A percentile compares a stretch with the other conserved stretches of the same genome.
phyloP scores from a whole-genome alignment of 2,888 invertebrate species.

The Drosophila mayaguana region DNA sequence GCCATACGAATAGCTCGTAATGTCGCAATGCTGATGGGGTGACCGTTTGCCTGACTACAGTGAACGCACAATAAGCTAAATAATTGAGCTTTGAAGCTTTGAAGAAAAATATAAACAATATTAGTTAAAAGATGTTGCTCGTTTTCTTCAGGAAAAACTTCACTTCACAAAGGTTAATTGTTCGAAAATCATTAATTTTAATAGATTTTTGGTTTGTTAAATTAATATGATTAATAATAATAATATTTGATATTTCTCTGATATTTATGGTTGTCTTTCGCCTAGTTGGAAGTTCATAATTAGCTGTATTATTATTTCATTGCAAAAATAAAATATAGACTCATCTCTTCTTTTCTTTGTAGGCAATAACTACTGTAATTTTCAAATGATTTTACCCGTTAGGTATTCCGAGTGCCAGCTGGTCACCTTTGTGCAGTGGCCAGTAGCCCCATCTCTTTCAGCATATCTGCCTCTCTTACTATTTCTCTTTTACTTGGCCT shows the following conservation, averaged over 20 bases:
- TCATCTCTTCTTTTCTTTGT: not conserved
- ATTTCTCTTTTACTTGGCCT: not conserved
- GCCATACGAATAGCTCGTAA: constrained; percentile 27
- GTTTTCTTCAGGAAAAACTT: no score
- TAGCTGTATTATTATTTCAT: no score
- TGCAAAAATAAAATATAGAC: no score
- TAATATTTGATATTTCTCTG: no score
- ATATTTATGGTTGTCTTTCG: no score
- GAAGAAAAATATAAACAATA: not conserved
- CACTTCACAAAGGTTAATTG: no score
- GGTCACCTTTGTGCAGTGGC: constrained; percentile 43
- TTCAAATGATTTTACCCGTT: constrained; percentile 40
- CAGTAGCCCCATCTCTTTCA: not conserved
- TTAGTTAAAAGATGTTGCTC: no score
- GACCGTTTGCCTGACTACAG: constrained; percentile 48
- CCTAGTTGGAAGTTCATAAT: no score
- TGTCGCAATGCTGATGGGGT: constrained; percentile 33
- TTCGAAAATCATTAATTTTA: no score
- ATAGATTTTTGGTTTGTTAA: no score
- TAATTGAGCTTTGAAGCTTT: not conserved
- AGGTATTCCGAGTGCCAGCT: constrained; percentile 14
- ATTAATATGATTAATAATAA: no score
- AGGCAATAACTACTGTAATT: constrained; percentile 4
- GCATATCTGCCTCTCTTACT: not conserved
- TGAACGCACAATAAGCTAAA: not conserved